A percentile compares a stretch with the other conserved stretches of the same genome.
These are phyloP conservation scores for Mesoclemmys tuberculata DNA, from an alignment of 2,113 vertebrate genomes.

Conservation along the genomic window DNA sequence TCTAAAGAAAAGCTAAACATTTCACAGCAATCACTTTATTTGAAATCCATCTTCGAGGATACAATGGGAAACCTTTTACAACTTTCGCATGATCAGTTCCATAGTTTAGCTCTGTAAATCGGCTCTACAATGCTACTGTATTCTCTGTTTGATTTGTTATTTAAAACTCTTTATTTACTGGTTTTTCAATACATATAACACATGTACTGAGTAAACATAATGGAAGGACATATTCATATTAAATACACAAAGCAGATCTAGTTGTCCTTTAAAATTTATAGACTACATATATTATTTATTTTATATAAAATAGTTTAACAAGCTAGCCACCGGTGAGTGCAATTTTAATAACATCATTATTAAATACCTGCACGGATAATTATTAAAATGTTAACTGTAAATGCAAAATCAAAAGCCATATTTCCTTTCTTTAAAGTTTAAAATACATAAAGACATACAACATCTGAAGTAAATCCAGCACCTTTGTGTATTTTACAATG, in stretches of 20 bases:
- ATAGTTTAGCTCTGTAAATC: slow-evolving; percentile 38
- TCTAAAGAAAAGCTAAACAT: slow-evolving; percentile 57
- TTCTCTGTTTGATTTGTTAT: slow-evolving; percentile 53
- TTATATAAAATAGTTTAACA: slow-evolving; percentile 27
- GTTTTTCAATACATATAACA: slow-evolving; percentile 24
- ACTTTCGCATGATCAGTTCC: slow-evolving; percentile 53
- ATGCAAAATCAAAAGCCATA: neutral
- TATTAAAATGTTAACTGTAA: neutral
- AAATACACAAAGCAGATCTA: slow-evolving; percentile 44
- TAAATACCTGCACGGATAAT: slow-evolving; percentile 5
- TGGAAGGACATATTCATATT: neutral
- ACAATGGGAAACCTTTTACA: slow-evolving; percentile 30
- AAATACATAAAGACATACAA: slow-evolving; percentile 8
- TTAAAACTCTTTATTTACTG: slow-evolving; percentile 31
- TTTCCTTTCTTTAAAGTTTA: neutral
- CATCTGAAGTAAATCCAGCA: neutral
- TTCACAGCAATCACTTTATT: slow-evolving; percentile 55
- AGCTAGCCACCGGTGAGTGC: rapidly evolving
- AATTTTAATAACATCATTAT: neutral
- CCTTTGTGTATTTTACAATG: neutral
- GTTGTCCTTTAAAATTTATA: slow-evolving; percentile 34
- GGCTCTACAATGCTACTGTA: slow-evolving; percentile 53
- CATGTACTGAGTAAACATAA: slow-evolving; percentile 19
- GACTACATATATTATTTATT: slow-evolving; percentile 44
- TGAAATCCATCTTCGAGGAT: slow-evolving; percentile 46